Percentiles rank a stretch among this genome's conserved stretches.
Conservation (phyloP, 2,113 vertebrate species). For the Hydrochoerus hydrochaeris region DNA sequence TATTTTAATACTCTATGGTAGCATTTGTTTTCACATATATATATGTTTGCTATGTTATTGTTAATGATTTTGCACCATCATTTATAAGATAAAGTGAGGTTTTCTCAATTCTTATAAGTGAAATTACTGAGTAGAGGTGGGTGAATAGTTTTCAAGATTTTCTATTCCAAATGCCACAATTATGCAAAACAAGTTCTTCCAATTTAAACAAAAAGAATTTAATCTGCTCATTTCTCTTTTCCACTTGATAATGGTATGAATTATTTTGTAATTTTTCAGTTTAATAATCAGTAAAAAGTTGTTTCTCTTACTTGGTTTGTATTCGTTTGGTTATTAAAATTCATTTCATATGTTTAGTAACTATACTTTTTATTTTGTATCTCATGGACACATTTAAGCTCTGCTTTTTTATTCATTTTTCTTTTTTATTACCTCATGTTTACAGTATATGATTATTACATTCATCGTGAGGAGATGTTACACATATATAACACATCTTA, state of each 20-base stretch:
- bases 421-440: not conserved
- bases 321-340: not conserved
- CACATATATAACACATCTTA: not conserved
- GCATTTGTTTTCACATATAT: not conserved
- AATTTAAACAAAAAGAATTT: not conserved
- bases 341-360: not conserved
- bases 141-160: not conserved
- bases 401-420: not conserved
- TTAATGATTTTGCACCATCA: not conserved
- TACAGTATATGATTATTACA: not conserved
- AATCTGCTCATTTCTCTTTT: not conserved
- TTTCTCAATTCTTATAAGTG: not conserved
- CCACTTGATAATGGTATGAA: not conserved
- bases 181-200: not conserved
- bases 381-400: not conserved
- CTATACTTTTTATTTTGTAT: slow-evolving; percentile 8
- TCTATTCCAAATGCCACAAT: not conserved
- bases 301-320: not conserved
- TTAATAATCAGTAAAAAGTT: not conserved
- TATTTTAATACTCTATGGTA: not conserved
- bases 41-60: not conserved
- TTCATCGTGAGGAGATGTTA: not conserved
- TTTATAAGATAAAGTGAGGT: not conserved
- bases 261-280: not conserved
- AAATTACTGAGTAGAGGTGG: not conserved